A percentile compares a stretch with the other conserved stretches of the same genome.
phyloP scores from a whole-genome alignment of 2,888 invertebrate species.

The Timema cristinae region DNA sequence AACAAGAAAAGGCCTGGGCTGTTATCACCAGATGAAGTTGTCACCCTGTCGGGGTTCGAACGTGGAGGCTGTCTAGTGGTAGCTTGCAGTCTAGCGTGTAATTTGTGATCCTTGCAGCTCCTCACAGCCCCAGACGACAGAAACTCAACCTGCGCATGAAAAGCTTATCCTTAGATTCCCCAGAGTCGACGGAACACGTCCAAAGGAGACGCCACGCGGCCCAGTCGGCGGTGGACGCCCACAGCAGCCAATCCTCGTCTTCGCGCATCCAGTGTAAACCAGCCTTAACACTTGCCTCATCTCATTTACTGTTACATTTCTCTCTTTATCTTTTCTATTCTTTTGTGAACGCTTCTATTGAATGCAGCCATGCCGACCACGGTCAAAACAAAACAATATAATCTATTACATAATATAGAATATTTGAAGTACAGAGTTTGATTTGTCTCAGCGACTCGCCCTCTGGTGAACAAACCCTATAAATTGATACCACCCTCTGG shows the following conservation, averaged over 20 bases:
- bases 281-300: conserved; percentile 23
- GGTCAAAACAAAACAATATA: no score
- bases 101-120: conserved; percentile 58
- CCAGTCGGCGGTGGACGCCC: conserved; percentile 42
- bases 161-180: conserved; percentile 93
- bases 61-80: no score
- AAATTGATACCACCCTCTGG: no score
- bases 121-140: conserved; percentile 92
- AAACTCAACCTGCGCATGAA: conserved; percentile 97
- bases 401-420: no score
- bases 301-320: conserved; percentile 20
- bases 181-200: conserved; percentile 83
- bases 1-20: no score
- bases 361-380: not conserved
- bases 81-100: no score
- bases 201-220: conserved; percentile 62
- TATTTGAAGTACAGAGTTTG: no score
- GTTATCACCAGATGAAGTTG: no score
- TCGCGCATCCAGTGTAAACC: conserved; percentile 59
- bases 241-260: conserved; percentile 53
- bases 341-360: conserved; percentile 11
- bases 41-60: no score
- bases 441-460: no score
- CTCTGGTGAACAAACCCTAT: no score
- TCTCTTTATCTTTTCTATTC: conserved; percentile 22